A percentile compares a stretch with the other conserved stretches of the same genome.
Conservation (phyloP, 2,113 vertebrate species). For the Lophotis ruficrista region DNA sequence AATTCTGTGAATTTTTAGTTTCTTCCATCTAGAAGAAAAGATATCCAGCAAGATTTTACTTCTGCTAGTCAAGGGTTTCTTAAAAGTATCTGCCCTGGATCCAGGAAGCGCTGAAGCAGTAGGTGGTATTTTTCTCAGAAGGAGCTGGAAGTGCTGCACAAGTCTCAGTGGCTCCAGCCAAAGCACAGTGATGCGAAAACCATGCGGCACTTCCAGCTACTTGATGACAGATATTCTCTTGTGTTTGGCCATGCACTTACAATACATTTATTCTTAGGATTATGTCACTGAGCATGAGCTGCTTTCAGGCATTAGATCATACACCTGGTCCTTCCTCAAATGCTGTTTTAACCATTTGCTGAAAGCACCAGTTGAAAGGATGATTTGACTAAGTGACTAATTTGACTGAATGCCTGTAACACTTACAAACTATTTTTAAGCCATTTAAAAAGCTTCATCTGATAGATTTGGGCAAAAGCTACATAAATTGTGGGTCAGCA, state of each 20-base stretch:
- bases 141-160: neutral
- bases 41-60: neutral
- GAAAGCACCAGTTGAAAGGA: constrained; percentile 58
- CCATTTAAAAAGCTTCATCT: neutral
- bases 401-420: constrained; percentile 45
- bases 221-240: constrained; percentile 61
- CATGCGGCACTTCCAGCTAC: constrained; percentile 44
- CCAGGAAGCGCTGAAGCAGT: neutral
- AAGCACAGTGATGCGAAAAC: constrained; percentile 31
- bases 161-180: constrained; percentile 1
- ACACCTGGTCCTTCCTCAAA: constrained; percentile 49
- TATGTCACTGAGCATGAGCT: constrained; percentile 50
- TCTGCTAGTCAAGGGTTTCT: neutral
- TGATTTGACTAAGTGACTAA: constrained; percentile 65
- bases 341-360: constrained; percentile 58
- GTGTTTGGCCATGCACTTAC: constrained; percentile 44
- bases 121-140: constrained; percentile 8
- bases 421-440: constrained; percentile 59
- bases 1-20: neutral
- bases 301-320: constrained; percentile 54
- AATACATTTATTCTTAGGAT: constrained; percentile 64
- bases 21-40: neutral
- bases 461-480: constrained; percentile 25
- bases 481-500: constrained; percentile 47
- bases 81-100: neutral